phyloP scores from a whole-genome alignment of 2,113 vertebrate genomes.

The Phalacrocorax pelagicus region DNA sequence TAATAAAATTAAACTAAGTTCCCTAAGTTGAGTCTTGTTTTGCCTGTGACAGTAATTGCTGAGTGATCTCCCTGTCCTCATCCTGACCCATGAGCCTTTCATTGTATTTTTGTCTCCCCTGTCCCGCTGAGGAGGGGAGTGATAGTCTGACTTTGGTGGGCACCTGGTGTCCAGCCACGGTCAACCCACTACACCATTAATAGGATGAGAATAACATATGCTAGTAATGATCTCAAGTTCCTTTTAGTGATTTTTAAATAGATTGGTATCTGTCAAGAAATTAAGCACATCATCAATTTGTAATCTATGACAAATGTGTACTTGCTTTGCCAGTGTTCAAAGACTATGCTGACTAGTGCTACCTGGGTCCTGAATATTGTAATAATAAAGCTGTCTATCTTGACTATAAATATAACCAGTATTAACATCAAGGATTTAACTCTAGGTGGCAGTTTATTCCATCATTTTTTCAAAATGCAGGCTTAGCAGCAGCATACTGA shows the following conservation, averaged over 20 bases:
- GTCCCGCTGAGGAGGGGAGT: background rate
- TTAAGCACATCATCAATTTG: background rate
- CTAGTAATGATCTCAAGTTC: background rate
- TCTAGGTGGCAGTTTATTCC: slow-evolving; percentile 83
- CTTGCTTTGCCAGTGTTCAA: background rate
- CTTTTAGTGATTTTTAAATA: background rate
- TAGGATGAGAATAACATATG: background rate
- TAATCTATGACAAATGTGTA: background rate
- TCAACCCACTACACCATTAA: background rate
- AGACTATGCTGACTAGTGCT: background rate
- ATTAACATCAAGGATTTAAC: slow-evolving; percentile 60
- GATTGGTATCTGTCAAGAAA: background rate
- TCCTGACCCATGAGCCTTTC: background rate
- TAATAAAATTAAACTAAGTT: too few species aligned
- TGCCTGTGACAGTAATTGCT: too few species aligned
- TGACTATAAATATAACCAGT: background rate
- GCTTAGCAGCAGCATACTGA: background rate
- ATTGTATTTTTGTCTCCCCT: background rate
- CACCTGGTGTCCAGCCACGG: background rate
- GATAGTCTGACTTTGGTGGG: background rate
- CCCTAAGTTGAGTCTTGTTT: too few species aligned
- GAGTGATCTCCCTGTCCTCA: background rate
- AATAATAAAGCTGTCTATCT: background rate
- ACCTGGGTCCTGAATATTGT: background rate
- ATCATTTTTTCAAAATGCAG: slow-evolving; percentile 6